phyloP scores from a whole-genome alignment of 2,113 vertebrate species.

The Gulo gulo region DNA sequence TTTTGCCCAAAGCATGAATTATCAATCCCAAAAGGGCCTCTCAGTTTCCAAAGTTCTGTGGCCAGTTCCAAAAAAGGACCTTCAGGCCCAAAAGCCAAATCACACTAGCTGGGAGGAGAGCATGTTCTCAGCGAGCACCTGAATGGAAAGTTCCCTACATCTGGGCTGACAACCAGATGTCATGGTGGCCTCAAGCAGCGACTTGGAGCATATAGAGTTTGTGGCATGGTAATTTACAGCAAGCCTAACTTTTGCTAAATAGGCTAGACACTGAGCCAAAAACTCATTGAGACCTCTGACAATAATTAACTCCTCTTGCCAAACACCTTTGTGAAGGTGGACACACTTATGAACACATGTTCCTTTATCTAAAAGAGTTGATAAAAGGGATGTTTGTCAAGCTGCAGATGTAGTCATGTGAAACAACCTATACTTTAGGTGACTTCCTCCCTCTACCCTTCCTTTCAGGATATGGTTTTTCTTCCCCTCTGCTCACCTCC shows the following conservation, averaged over 20 bases:
- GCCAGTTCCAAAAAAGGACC: not conserved
- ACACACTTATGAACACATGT: not conserved
- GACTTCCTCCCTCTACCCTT: no score
- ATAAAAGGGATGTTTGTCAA: slow-evolving; percentile 13
- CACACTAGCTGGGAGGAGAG: not conserved
- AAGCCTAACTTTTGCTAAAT: not conserved
- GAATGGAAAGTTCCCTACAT: not conserved
- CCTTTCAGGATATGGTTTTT: not conserved
- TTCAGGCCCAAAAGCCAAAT: not conserved
- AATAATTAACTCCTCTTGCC: slow-evolving; percentile 58
- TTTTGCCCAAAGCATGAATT: slow-evolving; percentile 3
- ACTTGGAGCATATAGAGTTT: not conserved
- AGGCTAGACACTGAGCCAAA: not conserved
- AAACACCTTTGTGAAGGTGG: slow-evolving; percentile 21
- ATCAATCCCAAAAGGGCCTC: slow-evolving; percentile 31
- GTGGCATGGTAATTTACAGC: not conserved
- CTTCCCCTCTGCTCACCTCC: not conserved
- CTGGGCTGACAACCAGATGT: not conserved
- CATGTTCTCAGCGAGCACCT: not conserved
- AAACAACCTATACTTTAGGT: not conserved
- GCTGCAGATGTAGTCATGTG: not conserved
- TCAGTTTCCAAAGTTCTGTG: not conserved
- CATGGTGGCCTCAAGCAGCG: not conserved
- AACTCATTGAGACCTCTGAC: slow-evolving; percentile 1
- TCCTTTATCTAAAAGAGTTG: slow-evolving; percentile 20